Evolutionary conservation across 2,113 vertebrate genomes (phyloP), one percentile per base, ranked within the genome.

Genomic region (Scatophagus argus): DNA sequence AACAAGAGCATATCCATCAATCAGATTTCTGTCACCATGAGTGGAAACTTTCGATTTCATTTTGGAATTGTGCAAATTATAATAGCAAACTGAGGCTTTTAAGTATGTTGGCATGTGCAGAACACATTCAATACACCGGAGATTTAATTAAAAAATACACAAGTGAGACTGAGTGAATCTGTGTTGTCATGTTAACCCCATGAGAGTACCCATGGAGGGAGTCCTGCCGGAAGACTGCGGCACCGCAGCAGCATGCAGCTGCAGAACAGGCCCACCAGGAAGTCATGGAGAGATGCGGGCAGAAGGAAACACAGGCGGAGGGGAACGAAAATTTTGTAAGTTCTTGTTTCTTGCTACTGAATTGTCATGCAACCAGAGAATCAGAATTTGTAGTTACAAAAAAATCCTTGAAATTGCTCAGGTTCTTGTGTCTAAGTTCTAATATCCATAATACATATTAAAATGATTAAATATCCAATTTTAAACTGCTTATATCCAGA

Each of bases 201-300:
- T 2, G 55, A 36, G 39, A 49, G 44, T 39, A 34, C 43, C 16
- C n/a, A 16, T 12, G 38, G 16, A n/a, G 12, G 58, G 62, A 27
- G 39, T 69, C 60, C 68, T 74, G 62, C 47, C 70, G 31, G 54
- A 81, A 55, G 43, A 77, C 63, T 60, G 72, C 82, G 64, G 52
- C 39, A 49, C 27, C 59, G 39, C 55, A 81, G 79, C 81, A 74
- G 80, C 78, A 77, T 58, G 72, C 65, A 84, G 87, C 78, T 49
- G 75, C 55, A 62, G n/a, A 85, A 77, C 47, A 76, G 21, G 75
- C 34, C 67, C 67, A 73, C 74, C 25, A 68, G 74, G 68, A 79
- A 44, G 38, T 55, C 59, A 54, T 59, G 66, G 67, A 56, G 46
- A 39, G 32, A 79, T 21, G 59, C 21, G 25, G 19, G 47, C 32